Conservation (phyloP, 2,797 vertebrate genomes). For the Betta splendens region DNA sequence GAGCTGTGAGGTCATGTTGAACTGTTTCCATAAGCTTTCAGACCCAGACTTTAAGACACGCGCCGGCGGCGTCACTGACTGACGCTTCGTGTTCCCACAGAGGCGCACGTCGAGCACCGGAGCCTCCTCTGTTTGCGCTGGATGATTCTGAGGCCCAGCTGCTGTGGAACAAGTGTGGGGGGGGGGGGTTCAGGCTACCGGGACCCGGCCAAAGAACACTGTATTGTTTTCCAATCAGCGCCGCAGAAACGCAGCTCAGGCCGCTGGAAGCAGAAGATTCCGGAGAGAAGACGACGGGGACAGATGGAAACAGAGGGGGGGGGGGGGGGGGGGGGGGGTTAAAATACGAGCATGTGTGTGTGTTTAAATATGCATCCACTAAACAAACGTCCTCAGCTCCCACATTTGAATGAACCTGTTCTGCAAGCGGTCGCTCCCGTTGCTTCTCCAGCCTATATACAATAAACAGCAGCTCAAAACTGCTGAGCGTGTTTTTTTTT, state of each 20-base stretch:
- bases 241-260: conserved; percentile 55
- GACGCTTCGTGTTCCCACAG: no score
- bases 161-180: conserved; percentile 21
- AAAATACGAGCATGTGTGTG: conserved; percentile 31
- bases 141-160: conserved; percentile 15
- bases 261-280: conserved; percentile 45
- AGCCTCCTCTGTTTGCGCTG: conserved; percentile 10
- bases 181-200: conserved; percentile 53
- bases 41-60: no score
- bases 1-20: no score
- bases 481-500: conserved; percentile 34
- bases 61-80: no score
- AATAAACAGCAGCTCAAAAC: conserved; percentile 3
- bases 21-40: no score
- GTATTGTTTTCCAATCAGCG: conserved; percentile 67
- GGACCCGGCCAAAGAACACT: conserved; percentile 50
- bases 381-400: conserved; percentile 9
- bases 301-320: conserved; percentile 23
- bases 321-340: not conserved
- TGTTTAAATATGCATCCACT: conserved; percentile 7
- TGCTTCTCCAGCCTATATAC: not conserved
- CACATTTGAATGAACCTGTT: conserved; percentile 45
- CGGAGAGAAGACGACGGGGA: conserved; percentile 17
- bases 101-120: not conserved
- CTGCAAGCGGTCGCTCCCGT: conserved; percentile 28